phyloP scores from a whole-genome alignment of 2,888 invertebrate species.

The Diloba caeruleocephala region DNA sequence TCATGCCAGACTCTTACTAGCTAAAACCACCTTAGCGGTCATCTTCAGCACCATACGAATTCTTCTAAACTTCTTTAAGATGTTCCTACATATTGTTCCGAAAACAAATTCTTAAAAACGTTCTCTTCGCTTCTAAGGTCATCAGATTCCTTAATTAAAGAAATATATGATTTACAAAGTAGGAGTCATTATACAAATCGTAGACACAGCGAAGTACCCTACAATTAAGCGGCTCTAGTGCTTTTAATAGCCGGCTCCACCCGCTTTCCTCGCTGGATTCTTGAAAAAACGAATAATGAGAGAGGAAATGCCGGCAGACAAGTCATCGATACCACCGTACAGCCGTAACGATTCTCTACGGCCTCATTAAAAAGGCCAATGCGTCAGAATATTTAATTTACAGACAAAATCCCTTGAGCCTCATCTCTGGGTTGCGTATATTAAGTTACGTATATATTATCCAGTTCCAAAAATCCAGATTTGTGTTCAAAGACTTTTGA shows the following conservation, averaged over 20 bases:
- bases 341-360: conserved; percentile 62
- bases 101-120: too few relatives aligned
- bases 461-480: too few relatives aligned
- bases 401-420: conserved; percentile 14
- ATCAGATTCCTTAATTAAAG: neutral
- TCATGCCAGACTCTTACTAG: too few relatives aligned
- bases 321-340: conserved; percentile 64
- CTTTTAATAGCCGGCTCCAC: conserved; percentile 7
- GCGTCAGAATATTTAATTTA: conserved; percentile 58
- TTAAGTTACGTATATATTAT: neutral
- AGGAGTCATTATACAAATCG: conserved; percentile 34
- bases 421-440: neutral
- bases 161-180: conserved; percentile 3
- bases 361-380: conserved; percentile 73
- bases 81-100: too few relatives aligned
- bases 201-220: conserved; percentile 20
- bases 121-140: neutral
- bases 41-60: too few relatives aligned
- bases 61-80: too few relatives aligned
- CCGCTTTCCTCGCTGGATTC: conserved; percentile 12
- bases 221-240: conserved; percentile 36
- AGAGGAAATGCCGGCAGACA: conserved; percentile 57
- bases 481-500: neutral
- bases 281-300: conserved; percentile 65
- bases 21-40: too few relatives aligned